These are phyloP conservation scores for Osedax fenrisi DNA, from an alignment of 2,888 invertebrate genomes.

Conservation along the genomic window DNA sequence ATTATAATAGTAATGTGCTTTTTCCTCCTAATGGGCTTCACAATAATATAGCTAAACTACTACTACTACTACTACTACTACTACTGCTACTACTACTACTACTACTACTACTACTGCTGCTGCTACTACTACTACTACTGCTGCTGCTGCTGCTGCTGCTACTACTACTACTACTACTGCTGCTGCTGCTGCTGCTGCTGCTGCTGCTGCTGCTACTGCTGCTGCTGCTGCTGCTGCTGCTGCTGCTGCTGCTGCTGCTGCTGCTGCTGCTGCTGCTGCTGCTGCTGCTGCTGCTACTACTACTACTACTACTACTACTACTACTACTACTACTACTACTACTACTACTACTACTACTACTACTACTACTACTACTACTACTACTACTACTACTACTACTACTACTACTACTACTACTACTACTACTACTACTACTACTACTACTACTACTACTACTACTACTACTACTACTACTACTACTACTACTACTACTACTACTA, in stretches of 20 bases:
- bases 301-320: constrained; percentile 18
- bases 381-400: constrained; percentile 25
- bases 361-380: constrained; percentile 22
- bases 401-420: constrained; percentile 26
- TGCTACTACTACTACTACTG: constrained; percentile 12
- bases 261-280: too few relatives aligned
- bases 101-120: background rate
- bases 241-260: constrained; percentile 4
- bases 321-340: constrained; percentile 45
- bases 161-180: constrained; percentile 14
- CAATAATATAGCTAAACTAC: too few relatives aligned
- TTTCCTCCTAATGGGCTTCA: too few relatives aligned
- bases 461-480: constrained; percentile 31
- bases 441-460: constrained; percentile 18
- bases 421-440: constrained; percentile 21
- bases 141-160: constrained; percentile 44
- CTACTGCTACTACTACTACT: background rate
- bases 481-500: constrained; percentile 31
- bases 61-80: background rate
- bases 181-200: constrained; percentile 13
- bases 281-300: background rate
- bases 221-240: constrained; percentile 12
- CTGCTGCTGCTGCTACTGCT: constrained; percentile 17
- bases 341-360: constrained; percentile 27
- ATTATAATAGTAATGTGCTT: too few relatives aligned